These are phyloP conservation scores for Cantharis rustica DNA, from an alignment of 2,888 invertebrate genomes.

Conservation along the genomic window DNA sequence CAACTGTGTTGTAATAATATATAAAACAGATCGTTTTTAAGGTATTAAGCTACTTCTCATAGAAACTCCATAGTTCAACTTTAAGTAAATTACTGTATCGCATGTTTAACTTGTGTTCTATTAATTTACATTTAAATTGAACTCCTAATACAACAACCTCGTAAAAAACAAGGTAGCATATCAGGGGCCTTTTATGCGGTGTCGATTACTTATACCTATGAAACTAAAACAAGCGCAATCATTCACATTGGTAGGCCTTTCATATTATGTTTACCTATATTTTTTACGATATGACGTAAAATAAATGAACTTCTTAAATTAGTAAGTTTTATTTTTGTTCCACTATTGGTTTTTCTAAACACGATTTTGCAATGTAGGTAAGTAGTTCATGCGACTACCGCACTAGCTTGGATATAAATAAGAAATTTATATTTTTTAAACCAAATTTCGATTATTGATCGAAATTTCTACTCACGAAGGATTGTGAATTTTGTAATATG, in stretches of 20 bases:
- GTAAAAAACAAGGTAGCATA: slow-evolving; percentile 15
- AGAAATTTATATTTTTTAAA: too few relatives aligned
- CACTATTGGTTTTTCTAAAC: not conserved
- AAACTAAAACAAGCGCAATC: slow-evolving; percentile 13
- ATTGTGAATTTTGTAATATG: too few relatives aligned
- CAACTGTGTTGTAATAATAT: slow-evolving; percentile 1
- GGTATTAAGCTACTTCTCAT: slow-evolving; percentile 18
- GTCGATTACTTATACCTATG: slow-evolving; percentile 11
- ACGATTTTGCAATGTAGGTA: not conserved
- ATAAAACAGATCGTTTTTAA: slow-evolving; percentile 13
- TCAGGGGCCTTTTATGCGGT: slow-evolving; percentile 17
- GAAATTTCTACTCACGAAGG: too few relatives aligned
- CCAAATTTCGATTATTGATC: too few relatives aligned
- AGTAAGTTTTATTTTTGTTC: not conserved
- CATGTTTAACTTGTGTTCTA: slow-evolving; percentile 27
- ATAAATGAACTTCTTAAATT: not conserved
- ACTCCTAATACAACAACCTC: slow-evolving; percentile 27
- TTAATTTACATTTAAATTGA: slow-evolving; percentile 33
- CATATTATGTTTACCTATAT: not conserved
- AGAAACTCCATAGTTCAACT: slow-evolving; percentile 21
- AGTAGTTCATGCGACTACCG: not conserved
- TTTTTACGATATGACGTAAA: not conserved
- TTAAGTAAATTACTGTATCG: slow-evolving; percentile 28
- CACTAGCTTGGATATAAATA: too few relatives aligned
- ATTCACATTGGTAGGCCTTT: not conserved